Base-by-base conservation (phyloP, 2,888 invertebrate genomes). In the Calliphora vomitoria region DNA sequence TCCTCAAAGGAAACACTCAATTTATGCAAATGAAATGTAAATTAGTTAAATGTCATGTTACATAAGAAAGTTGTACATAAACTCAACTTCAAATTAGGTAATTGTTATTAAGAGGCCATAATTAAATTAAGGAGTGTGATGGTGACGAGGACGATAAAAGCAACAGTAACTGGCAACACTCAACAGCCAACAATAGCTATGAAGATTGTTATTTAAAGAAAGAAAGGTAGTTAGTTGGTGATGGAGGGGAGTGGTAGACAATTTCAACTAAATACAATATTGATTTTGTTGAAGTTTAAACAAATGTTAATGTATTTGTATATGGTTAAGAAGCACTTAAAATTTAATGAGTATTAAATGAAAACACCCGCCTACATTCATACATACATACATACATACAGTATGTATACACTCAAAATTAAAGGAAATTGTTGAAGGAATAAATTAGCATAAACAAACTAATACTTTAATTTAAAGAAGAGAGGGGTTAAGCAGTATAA, bases 11-110 rank as follows among this genome's bases (percentile, higher is more conserved):
- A 91, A 91, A 89, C 91, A 89, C 91, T 91, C 91, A 92, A 92
- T 92, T 92, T 92, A 92, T 92, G 92, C 90, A 92, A 92, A 92
- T 92, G 91, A 90, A 91, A 92, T 92, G 92, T 91, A 92, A 92
- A 92, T 92, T 91, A 91, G 91, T 90, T 89, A 90, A 91, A 90
- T 76, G 82, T 82, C 82, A 85, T 82, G 85, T 87, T 71, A 82
- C 82, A 74, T 80, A 78, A 79, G 82, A 68, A 66, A 76, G 18
- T 66, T 81, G 41, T 38, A 79, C 74, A 71, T 76, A 76, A 76
- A 69, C 31, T 75, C 71, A 44, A 85, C 41, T 79, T 87, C 35
- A 85, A 87, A 87, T 85, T 87, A 69, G 85, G 82, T 85, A 87
- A 87, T 85, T 85, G 84, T 68, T 68, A 84, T 76, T 60, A 81